phyloP scores from a whole-genome alignment of 2,888 invertebrate species.

The Himalopsyche anomala region DNA sequence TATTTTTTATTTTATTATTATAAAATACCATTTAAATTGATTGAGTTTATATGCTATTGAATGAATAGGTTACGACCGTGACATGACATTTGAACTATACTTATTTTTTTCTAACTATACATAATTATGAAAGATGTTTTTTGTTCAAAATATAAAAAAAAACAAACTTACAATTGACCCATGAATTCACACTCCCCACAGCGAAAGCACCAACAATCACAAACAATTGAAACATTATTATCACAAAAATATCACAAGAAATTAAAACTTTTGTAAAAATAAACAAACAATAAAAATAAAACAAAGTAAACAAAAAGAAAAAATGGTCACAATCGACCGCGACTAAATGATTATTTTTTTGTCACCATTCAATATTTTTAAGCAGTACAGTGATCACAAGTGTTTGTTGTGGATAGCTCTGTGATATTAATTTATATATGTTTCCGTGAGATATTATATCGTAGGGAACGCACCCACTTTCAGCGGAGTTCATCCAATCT shows the following conservation, averaged over 20 bases:
- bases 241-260: slow-evolving; percentile 5
- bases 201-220: slow-evolving; percentile 36
- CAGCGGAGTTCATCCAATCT: slow-evolving; percentile 50
- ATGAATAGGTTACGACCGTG: no score
- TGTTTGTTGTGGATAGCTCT: not conserved
- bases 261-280: slow-evolving; percentile 14
- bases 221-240: slow-evolving; percentile 50
- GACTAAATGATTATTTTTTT: slow-evolving; percentile 46
- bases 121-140: not conserved
- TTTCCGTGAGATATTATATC: slow-evolving; percentile 42
- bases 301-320: slow-evolving; percentile 39
- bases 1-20: no score
- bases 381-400: not conserved
- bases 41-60: no score
- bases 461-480: slow-evolving; percentile 50
- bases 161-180: slow-evolving; percentile 58
- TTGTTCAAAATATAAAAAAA: not conserved
- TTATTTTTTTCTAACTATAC: no score
- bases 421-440: slow-evolving; percentile 57
- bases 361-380: slow-evolving; percentile 13
- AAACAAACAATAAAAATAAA: slow-evolving; percentile 50
- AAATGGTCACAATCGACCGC: slow-evolving; percentile 54
- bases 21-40: no score
- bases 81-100: no score
- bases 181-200: slow-evolving; percentile 54